Conservation (phyloP, 1,140 invertebrate species). For the Caenorhabditis inopinata region DNA sequence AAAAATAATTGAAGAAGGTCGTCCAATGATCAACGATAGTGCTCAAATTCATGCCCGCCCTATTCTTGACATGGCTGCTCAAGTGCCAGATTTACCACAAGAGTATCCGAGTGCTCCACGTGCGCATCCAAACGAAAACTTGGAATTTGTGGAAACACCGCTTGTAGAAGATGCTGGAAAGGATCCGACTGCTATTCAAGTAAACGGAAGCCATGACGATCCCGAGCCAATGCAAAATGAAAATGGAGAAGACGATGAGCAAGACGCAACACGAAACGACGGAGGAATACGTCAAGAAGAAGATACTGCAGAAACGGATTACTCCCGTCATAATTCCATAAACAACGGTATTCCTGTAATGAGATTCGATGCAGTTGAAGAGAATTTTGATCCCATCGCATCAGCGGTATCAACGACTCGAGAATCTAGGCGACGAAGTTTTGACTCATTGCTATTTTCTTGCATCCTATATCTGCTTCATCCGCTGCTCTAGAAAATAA, state of each 20-base stretch:
- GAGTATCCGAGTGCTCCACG: neutral
- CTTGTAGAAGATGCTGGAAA: neutral
- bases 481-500: too few species aligned
- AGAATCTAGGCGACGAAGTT: too few species aligned
- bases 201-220: neutral
- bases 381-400: neutral
- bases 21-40: constrained; percentile 5
- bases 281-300: neutral
- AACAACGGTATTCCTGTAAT: neutral
- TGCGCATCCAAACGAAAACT: neutral
- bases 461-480: too few species aligned
- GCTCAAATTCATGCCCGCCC: neutral
- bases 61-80: neutral
- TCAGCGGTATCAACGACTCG: too few species aligned
- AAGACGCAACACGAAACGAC: neutral
- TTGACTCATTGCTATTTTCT: too few species aligned
- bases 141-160: neutral
- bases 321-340: neutral
- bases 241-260: neutral
- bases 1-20: neutral
- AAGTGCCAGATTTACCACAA: neutral
- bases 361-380: neutral
- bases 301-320: neutral
- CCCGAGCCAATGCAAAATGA: neutral
- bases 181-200: neutral